Evolutionary conservation across 2,888 invertebrate genomes (phyloP).

Genomic region (Villa cingulata): DNA sequence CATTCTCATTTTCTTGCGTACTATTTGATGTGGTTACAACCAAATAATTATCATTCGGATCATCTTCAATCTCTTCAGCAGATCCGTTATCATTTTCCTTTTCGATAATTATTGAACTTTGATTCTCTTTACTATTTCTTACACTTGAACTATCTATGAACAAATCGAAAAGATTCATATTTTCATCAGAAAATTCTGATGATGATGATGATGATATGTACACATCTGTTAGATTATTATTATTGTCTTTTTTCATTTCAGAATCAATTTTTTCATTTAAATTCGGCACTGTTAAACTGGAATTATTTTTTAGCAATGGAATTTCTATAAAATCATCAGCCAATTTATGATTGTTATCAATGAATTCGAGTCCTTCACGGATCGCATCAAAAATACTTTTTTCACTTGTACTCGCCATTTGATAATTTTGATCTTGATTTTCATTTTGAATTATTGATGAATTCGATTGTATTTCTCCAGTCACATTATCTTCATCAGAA

Average conservation of each 20-base stretch:
- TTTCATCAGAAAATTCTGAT: conserved; percentile 1
- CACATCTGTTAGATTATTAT: background rate
- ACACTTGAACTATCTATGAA: background rate
- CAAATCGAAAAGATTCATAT: background rate
- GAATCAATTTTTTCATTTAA: background rate
- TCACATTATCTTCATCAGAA: conserved; percentile 20
- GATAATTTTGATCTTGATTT: background rate
- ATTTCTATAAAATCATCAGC: conserved; percentile 21
- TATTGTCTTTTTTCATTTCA: background rate
- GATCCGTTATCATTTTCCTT: background rate
- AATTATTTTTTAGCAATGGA: conserved; percentile 5
- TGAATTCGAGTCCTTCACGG: conserved; percentile 30
- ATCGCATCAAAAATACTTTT: conserved; percentile 31
- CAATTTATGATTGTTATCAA: conserved; percentile 23
- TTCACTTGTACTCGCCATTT: conserved; percentile 14
- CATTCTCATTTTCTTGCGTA: background rate
- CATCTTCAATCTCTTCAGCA: background rate
- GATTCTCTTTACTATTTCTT: background rate
- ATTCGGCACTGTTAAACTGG: background rate
- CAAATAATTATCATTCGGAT: background rate
- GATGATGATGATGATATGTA: background rate
- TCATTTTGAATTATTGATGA: background rate
- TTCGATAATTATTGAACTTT: background rate
- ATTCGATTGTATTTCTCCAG: background rate
- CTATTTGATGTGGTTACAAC: background rate